Evolutionary conservation across 2,797 vertebrate genomes (phyloP).

Genomic region (Coracias cyanogaster): DNA sequence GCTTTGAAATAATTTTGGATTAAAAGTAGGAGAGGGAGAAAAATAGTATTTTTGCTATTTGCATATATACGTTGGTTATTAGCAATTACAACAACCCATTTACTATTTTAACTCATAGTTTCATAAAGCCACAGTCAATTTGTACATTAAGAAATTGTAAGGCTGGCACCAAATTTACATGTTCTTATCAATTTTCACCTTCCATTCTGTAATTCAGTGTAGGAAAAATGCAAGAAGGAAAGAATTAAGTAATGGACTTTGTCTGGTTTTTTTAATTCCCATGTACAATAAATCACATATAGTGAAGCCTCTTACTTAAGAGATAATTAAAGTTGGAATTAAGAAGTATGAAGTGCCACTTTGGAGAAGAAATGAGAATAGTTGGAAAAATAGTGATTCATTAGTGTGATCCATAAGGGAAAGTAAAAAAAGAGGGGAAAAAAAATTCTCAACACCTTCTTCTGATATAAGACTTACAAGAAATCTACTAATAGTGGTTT

Average conservation of each 20-base stretch:
- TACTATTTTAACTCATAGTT: background rate
- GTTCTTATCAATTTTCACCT: background rate
- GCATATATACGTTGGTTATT: background rate
- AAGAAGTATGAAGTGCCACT: background rate
- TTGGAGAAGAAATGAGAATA: background rate
- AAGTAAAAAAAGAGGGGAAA: background rate
- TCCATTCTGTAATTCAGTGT: background rate
- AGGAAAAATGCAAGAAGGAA: background rate
- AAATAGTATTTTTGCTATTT: background rate
- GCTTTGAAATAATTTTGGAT: background rate
- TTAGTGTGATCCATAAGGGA: background rate
- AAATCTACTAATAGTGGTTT: background rate
- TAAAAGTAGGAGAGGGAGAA: background rate
- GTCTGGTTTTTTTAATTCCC: background rate
- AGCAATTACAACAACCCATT: background rate
- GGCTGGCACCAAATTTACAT: background rate
- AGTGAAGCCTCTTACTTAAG: background rate
- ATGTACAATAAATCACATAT: background rate
- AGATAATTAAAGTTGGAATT: conserved; percentile 39
- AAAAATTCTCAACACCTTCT: background rate
- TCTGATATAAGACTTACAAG: background rate
- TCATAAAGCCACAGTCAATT: background rate
- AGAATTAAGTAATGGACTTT: background rate
- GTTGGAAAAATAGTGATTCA: conserved; percentile 11
- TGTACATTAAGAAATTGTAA: background rate